Evolutionary conservation across 2,888 invertebrate genomes (phyloP).

Genomic region (Acanthosepion pharaonis): DNA sequence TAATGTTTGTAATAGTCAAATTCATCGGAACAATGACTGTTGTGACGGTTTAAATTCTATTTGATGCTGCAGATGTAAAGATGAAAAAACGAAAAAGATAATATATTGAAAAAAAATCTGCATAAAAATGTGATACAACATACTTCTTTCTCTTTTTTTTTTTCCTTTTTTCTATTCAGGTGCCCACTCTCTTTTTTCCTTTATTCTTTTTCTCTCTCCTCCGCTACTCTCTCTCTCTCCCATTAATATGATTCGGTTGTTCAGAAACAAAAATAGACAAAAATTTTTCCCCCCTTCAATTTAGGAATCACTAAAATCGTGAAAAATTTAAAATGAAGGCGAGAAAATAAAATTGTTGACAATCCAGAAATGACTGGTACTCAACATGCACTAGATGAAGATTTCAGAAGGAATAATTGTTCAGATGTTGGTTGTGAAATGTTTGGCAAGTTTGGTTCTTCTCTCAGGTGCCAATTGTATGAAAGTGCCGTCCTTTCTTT

Average conservation of each 20-base stretch:
- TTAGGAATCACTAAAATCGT: no score
- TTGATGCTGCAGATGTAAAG: slow-evolving; percentile 11
- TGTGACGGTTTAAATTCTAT: slow-evolving; percentile 39
- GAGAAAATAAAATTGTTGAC: neutral
- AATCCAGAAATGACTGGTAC: neutral
- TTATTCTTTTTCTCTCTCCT: neutral
- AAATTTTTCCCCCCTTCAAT: neutral
- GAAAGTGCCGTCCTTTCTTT: neutral
- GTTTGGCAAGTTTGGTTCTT: neutral
- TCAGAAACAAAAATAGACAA: neutral
- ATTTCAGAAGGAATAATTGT: neutral
- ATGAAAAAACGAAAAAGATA: neutral
- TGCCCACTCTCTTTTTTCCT: no score
- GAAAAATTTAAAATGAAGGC: neutral
- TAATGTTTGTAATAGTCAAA: slow-evolving; percentile 38
- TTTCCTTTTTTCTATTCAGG: neutral
- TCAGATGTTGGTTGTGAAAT: slow-evolving; percentile 3
- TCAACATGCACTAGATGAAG: neutral
- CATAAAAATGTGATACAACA: slow-evolving; percentile 41
- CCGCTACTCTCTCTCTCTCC: neutral
- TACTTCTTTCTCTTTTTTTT: neutral
- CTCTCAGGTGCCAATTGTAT: slow-evolving; percentile 33
- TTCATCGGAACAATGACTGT: slow-evolving; percentile 34
- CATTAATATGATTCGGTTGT: neutral
- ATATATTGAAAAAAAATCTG: neutral